These are phyloP conservation scores for Phataginus tricuspis DNA, from an alignment of 2,797 vertebrate genomes.

Conservation along the genomic window DNA sequence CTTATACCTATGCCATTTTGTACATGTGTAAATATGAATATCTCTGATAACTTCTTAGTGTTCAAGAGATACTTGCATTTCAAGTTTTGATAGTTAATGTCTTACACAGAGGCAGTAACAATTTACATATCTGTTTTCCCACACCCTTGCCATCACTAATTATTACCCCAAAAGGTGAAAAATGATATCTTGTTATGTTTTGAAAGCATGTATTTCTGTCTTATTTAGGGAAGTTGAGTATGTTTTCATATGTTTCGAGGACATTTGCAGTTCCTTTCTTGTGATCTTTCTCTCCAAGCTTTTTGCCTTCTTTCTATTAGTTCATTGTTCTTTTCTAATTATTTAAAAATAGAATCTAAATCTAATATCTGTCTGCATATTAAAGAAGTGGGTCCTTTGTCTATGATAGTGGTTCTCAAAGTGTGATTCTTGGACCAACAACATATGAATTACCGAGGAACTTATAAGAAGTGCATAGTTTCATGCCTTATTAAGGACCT, in stretches of 20 bases:
- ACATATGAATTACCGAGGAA: not conserved
- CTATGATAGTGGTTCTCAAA: not conserved
- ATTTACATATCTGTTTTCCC: not conserved
- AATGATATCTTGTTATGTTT: not conserved
- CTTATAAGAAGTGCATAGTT: not conserved
- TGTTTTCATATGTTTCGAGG: not conserved
- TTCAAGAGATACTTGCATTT: not conserved
- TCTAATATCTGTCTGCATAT: not conserved
- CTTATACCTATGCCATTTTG: not conserved
- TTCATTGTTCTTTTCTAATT: slow-evolving; percentile 13
- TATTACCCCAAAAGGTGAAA: not conserved
- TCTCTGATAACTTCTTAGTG: not conserved
- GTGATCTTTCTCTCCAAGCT: not conserved
- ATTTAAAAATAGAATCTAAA: not conserved
- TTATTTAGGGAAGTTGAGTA: not conserved
- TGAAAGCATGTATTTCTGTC: not conserved
- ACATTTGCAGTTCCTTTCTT: not conserved
- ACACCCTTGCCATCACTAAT: not conserved
- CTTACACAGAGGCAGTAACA: not conserved
- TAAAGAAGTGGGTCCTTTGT: not conserved
- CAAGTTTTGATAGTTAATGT: not conserved
- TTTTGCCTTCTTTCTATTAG: not conserved
- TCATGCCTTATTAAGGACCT: not conserved
- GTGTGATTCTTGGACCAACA: not conserved
- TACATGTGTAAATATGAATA: not conserved